These are phyloP conservation scores for Beroe ovata DNA, from an alignment of 37 sponge, comb jelly and placozoan genomes.

Conservation along the genomic window DNA sequence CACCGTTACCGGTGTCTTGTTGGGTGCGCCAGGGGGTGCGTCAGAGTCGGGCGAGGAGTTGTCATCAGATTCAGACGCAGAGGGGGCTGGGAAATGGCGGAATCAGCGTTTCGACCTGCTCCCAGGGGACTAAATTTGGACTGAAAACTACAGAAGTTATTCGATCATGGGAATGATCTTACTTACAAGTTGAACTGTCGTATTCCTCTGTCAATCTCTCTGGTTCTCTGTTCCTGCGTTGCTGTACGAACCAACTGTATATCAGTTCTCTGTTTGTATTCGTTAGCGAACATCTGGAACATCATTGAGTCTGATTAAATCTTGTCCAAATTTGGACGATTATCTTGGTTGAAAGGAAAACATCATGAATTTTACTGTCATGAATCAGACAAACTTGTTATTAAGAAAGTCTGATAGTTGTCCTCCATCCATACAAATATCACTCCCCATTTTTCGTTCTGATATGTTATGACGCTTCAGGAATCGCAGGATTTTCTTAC, in stretches of 20 bases:
- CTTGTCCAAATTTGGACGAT: too few species aligned
- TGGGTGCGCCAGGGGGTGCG: background rate
- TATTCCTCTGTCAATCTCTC: constrained; percentile 35
- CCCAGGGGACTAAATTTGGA: too few species aligned
- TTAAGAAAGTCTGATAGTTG: constrained; percentile 44
- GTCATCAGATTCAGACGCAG: constrained; percentile 65
- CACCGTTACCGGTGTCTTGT: background rate
- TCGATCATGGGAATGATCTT: too few species aligned
- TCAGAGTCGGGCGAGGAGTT: background rate
- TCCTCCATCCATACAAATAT: constrained; percentile 56
- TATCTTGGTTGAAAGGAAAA: too few species aligned
- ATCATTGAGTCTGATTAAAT: too few species aligned
- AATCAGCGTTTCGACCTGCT: too few species aligned
- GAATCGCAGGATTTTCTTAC: constrained; percentile 64
- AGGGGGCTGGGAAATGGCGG: background rate
- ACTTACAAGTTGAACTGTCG: constrained; percentile 43
- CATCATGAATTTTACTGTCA: too few species aligned
- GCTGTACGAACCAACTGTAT: constrained; percentile 65
- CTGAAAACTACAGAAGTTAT: too few species aligned
- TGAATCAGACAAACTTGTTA: constrained; percentile 44
- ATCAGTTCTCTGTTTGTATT: constrained; percentile 63
- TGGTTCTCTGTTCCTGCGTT: constrained; percentile 53
- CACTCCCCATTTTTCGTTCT: constrained; percentile 54
- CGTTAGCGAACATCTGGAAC: constrained; percentile 43
- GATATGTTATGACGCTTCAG: constrained; percentile 49